These are phyloP conservation scores for Lophius piscatorius DNA, from an alignment of 2,113 vertebrate species.

Conservation along the genomic window DNA sequence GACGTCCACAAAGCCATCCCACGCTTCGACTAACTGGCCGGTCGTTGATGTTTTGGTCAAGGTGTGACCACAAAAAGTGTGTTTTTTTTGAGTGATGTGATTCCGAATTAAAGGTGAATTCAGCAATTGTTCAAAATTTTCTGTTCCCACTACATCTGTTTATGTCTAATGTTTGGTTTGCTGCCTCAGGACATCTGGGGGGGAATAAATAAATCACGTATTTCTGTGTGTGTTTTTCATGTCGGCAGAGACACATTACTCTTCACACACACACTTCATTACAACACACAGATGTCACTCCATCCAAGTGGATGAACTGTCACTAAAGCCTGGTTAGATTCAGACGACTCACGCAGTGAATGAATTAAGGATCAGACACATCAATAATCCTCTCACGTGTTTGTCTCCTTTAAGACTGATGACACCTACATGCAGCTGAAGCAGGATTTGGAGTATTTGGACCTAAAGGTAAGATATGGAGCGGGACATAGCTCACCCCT, in stretches of 20 bases:
- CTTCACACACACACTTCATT: slow-evolving; percentile 5
- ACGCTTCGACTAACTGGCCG: slow-evolving; percentile 45
- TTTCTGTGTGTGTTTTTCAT: no score
- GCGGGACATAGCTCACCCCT: neutral
- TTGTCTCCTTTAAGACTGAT: slow-evolving; percentile 83
- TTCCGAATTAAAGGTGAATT: no score
- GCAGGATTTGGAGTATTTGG: slow-evolving; percentile 95
- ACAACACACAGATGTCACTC: neutral
- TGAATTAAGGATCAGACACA: neutral
- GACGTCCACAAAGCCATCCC: slow-evolving; percentile 40
- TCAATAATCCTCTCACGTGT: slow-evolving; percentile 21
- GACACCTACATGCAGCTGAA: slow-evolving; percentile 95
- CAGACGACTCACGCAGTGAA: neutral
- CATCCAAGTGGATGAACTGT: neutral
- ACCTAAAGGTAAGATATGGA: slow-evolving; percentile 89
- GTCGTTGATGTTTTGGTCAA: slow-evolving; percentile 27
- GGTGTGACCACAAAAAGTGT: no score
- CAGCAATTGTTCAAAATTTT: no score
- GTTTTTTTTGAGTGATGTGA: no score
- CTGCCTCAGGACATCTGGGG: no score
- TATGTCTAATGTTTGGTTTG: no score
- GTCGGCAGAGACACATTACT: no score
- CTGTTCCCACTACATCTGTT: no score
- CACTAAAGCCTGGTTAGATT: neutral
- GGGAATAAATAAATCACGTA: no score